These are phyloP conservation scores for Felis catus DNA, from an alignment of 2,113 vertebrate genomes.

Conservation along the genomic window F.catus_Fca126_mat1.0 CM031418.1:63226501-63227000, in stretches of 20 bases:
- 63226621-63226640: not conserved
- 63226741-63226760: not conserved
- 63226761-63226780: not conserved
- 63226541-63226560: not conserved
- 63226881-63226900: not conserved
- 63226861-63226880: not conserved
- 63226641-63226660: not conserved
- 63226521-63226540: not conserved
- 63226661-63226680: not conserved
- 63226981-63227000: not conserved
- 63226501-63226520: not conserved
- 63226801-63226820: not conserved
- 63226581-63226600: not conserved
- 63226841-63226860: not conserved
- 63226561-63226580: not conserved
- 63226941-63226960: not conserved
- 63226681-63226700: not conserved
- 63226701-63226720: not conserved
- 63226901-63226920: not conserved
- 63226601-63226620: not conserved
- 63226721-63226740: not conserved
- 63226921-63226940: conserved; percentile 4
- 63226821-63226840: not conserved
- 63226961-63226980: not conserved
- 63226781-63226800: not conserved